phyloP scores from a whole-genome alignment of 2,888 invertebrate genomes.

The Agonopterix arenella region DNA sequence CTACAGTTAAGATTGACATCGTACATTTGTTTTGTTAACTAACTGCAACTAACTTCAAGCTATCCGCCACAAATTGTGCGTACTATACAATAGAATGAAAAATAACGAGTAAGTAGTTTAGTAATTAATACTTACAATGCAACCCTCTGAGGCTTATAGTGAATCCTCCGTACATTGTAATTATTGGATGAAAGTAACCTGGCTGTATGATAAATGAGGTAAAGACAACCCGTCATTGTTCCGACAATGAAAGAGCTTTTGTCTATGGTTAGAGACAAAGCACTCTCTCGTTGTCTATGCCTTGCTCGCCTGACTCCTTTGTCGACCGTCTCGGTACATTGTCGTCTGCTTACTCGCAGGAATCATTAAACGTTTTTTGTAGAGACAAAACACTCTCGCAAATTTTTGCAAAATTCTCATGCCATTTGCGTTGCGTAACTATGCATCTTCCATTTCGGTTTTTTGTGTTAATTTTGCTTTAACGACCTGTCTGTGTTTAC shows the following conservation, averaged over 20 bases:
- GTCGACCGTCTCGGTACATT: conserved; percentile 55
- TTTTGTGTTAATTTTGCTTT: conserved; percentile 4
- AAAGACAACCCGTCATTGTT: conserved; percentile 64
- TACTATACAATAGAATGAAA: conserved; percentile 32
- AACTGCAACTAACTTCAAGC: too few relatives aligned
- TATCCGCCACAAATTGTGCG: too few relatives aligned
- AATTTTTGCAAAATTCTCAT: conserved; percentile 59
- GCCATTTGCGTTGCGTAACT: conserved; percentile 8
- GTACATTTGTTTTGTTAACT: too few relatives aligned
- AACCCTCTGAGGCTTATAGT: conserved; percentile 24
- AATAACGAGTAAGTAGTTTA: conserved; percentile 31
- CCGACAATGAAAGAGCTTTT: conserved; percentile 68
- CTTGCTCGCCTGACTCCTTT: conserved; percentile 54
- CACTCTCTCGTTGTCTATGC: conserved; percentile 63
- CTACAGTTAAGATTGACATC: too few relatives aligned
- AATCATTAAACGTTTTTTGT: conserved; percentile 57
- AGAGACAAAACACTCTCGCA: conserved; percentile 40
- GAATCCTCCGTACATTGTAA: conserved; percentile 62
- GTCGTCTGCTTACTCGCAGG: conserved; percentile 33
- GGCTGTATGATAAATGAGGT: conserved; percentile 73
- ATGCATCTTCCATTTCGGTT: too few relatives aligned
- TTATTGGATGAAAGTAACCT: conserved; percentile 73
- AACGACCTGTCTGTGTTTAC: conserved; percentile 11
- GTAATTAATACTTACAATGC: conserved; percentile 56
- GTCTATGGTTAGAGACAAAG: conserved; percentile 67